phyloP scores from a whole-genome alignment of 2,888 invertebrate species.

The Pseudococcus viburni region DNA sequence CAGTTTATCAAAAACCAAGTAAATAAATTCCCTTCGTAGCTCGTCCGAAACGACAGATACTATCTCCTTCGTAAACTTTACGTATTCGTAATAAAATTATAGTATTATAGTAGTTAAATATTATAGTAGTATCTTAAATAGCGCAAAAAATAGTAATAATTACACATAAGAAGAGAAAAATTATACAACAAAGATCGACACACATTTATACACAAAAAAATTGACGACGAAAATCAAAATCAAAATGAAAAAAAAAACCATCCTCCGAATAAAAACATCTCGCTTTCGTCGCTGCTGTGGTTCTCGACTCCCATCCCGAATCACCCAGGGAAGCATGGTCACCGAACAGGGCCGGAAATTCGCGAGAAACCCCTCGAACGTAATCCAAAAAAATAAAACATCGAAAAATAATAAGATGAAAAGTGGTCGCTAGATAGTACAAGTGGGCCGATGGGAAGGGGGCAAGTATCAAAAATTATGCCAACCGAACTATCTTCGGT shows the following conservation, averaged over 20 bases:
- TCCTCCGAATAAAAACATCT: conserved; percentile 3
- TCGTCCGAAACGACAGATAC: not conserved
- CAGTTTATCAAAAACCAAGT: not conserved
- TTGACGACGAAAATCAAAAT: conserved; percentile 58
- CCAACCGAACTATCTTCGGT: too few relatives aligned
- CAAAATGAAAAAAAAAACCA: not conserved
- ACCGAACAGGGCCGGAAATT: not conserved
- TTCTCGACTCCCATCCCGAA: too few relatives aligned
- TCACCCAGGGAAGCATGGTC: too few relatives aligned
- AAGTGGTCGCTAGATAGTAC: not conserved
- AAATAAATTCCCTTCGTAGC: too few relatives aligned
- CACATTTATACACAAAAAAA: conserved; percentile 61
- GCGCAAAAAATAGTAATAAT: conserved; percentile 27
- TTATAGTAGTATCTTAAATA: conserved; percentile 40
- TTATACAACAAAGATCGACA: conserved; percentile 63
- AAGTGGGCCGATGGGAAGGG: too few relatives aligned
- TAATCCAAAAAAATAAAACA: not conserved
- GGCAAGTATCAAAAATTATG: not conserved
- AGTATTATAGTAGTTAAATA: conserved; percentile 31
- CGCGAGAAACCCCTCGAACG: not conserved
- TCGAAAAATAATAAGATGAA: not conserved
- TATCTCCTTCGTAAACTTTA: not conserved
- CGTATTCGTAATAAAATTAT: conserved; percentile 4
- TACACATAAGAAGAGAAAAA: conserved; percentile 55
- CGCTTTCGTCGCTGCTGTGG: not conserved